Conservation (phyloP, 2,797 vertebrate genomes). For the Centroberyx gerrardi region DNA sequence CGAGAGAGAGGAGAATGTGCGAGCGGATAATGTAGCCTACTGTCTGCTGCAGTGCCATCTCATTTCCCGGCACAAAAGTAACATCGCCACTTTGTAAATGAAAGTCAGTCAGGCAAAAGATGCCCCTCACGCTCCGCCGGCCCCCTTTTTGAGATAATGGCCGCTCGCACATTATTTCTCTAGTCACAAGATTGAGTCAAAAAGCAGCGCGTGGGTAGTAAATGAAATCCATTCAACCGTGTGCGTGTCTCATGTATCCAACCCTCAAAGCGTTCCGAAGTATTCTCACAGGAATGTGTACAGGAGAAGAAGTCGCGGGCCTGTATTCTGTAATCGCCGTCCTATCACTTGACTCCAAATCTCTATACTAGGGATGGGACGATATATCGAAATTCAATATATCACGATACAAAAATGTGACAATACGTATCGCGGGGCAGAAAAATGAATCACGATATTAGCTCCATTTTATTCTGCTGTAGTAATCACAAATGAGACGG, state of each 20-base stretch:
- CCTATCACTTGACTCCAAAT: constrained; percentile 29
- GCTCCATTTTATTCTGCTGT: too few relatives aligned
- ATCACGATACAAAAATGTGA: too few relatives aligned
- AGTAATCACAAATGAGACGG: too few relatives aligned
- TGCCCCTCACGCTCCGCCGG: constrained; percentile 76
- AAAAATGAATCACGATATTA: too few relatives aligned
- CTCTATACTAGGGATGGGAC: not conserved
- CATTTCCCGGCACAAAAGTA: constrained; percentile 82
- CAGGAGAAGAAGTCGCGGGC: constrained; percentile 47
- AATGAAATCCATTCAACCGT: constrained; percentile 66
- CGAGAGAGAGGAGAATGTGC: constrained; percentile 60
- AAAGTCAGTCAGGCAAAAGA: constrained; percentile 79
- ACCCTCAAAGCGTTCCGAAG: constrained; percentile 48
- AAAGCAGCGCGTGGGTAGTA: constrained; percentile 63
- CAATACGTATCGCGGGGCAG: too few relatives aligned
- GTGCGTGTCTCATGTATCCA: constrained; percentile 39
- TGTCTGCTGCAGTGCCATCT: constrained; percentile 79
- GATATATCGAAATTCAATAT: too few relatives aligned
- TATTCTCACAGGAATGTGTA: constrained; percentile 50
- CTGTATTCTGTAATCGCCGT: constrained; percentile 48
- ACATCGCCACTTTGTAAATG: constrained; percentile 82
- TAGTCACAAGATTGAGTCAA: constrained; percentile 71
- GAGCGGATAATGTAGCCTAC: constrained; percentile 71
- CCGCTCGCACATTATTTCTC: constrained; percentile 69
- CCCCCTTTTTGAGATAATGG: constrained; percentile 77